phyloP scores from a whole-genome alignment of 2,888 invertebrate genomes.

The Cheilosia vernalis region DNA sequence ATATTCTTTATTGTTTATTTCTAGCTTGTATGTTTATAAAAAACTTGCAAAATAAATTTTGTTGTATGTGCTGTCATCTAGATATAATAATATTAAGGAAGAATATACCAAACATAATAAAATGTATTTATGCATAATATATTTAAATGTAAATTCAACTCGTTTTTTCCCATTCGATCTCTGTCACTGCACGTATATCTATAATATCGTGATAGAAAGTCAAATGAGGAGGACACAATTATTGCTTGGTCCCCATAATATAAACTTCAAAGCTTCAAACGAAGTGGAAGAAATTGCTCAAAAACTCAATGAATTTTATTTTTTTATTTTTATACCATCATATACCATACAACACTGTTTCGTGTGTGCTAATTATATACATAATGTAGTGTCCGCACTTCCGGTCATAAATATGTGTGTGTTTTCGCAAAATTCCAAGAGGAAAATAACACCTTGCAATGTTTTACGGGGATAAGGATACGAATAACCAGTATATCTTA shows the following conservation, averaged over 20 bases:
- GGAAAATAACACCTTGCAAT: not conserved
- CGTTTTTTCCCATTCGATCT: constrained; percentile 14
- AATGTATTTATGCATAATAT: constrained; percentile 16
- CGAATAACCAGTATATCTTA: constrained; percentile 34
- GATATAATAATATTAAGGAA: constrained; percentile 23
- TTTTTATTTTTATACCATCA: constrained; percentile 56
- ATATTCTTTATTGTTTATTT: not conserved
- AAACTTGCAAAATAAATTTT: constrained; percentile 60
- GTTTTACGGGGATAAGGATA: not conserved
- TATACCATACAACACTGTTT: constrained; percentile 63
- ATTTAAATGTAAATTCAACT: constrained; percentile 55
- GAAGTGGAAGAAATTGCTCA: constrained; percentile 83
- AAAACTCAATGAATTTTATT: constrained; percentile 74
- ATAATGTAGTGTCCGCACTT: constrained; percentile 38
- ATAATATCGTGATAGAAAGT: constrained; percentile 25
- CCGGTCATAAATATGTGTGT: constrained; percentile 8
- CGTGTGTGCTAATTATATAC: constrained; percentile 65
- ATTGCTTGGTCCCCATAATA: constrained; percentile 32
- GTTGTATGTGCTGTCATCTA: constrained; percentile 43
- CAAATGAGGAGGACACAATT: constrained; percentile 51
- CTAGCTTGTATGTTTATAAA: constrained; percentile 29
- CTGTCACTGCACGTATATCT: not conserved
- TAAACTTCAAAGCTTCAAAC: constrained; percentile 78
- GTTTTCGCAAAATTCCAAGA: not conserved
- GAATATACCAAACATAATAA: constrained; percentile 6